A percentile compares a stretch with the other conserved stretches of the same genome.
These are phyloP conservation scores for Resseliella maxima DNA, from an alignment of 2,888 invertebrate genomes.

Conservation along the genomic window DNA sequence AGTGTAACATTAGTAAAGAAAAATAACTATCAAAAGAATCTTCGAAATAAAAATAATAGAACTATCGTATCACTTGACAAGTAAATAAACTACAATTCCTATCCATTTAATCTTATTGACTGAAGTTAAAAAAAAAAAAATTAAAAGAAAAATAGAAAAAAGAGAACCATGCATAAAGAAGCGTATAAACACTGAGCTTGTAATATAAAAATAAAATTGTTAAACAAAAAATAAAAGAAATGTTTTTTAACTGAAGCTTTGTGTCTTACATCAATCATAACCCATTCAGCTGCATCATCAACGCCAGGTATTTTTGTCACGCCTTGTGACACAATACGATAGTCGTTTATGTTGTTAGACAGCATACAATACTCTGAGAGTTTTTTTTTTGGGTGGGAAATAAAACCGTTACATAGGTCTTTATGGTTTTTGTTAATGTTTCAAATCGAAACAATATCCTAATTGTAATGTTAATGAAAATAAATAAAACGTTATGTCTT, in stretches of 20 bases:
- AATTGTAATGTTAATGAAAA: background rate
- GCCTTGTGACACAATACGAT: conserved; percentile 89
- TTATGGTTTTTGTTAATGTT: conserved; percentile 8
- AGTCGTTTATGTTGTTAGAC: conserved; percentile 79
- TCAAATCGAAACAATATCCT: background rate
- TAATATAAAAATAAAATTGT: background rate
- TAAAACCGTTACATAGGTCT: conserved; percentile 39
- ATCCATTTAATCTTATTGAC: background rate
- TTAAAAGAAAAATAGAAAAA: background rate
- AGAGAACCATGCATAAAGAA: background rate
- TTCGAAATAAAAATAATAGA: too few relatives aligned
- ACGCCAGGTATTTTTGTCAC: conserved; percentile 86
- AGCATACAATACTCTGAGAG: conserved; percentile 70
- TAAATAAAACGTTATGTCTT: conserved; percentile 56
- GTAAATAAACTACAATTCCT: too few relatives aligned
- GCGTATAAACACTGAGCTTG: background rate
- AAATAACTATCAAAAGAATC: background rate
- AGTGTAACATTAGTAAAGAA: background rate
- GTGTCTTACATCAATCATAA: conserved; percentile 77
- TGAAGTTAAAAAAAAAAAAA: background rate
- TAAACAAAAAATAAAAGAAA: background rate
- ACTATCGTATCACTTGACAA: too few relatives aligned
- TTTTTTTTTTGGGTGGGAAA: conserved; percentile 23
- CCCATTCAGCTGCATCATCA: conserved; percentile 87
- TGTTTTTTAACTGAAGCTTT: background rate